Evolutionary conservation across 2,797 vertebrate genomes (phyloP).

Genomic region (Ctenochaetus hawaiiensis): DNA sequence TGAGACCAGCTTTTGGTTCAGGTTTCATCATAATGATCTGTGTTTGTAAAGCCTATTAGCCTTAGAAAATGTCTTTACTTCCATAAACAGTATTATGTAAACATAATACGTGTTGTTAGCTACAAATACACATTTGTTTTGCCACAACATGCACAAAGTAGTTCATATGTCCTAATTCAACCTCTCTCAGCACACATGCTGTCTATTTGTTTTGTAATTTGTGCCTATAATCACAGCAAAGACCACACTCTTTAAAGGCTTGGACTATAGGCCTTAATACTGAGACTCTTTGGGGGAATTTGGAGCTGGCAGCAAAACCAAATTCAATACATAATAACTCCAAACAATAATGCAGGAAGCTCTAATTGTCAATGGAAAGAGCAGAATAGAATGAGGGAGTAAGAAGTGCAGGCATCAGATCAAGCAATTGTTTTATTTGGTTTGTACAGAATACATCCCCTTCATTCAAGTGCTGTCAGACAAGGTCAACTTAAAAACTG

Average conservation of each 20-base stretch:
- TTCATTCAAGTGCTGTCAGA: slow-evolving; percentile 3
- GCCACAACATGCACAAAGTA: slow-evolving; percentile 3
- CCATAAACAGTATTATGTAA: slow-evolving; percentile 30
- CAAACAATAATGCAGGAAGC: slow-evolving; percentile 44
- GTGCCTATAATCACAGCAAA: slow-evolving; percentile 49
- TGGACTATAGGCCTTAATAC: slow-evolving; percentile 45
- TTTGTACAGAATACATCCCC: slow-evolving; percentile 13
- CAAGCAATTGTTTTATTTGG: slow-evolving; percentile 13
- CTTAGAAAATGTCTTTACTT: slow-evolving; percentile 35
- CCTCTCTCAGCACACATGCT: slow-evolving; percentile 16
- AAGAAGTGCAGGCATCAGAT: slow-evolving; percentile 24
- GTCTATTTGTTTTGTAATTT: slow-evolving; percentile 29
- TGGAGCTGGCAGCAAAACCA: slow-evolving; percentile 51
- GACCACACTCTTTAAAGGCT: slow-evolving; percentile 47
- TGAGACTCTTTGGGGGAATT: slow-evolving; percentile 46
- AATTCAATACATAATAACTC: slow-evolving; percentile 57
- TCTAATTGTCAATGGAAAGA: slow-evolving; percentile 66
- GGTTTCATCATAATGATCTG: slow-evolving; percentile 16
- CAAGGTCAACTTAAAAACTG: slow-evolving; percentile 36
- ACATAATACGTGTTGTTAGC: slow-evolving; percentile 30
- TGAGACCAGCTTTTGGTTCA: slow-evolving; percentile 6
- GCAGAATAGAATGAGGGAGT: slow-evolving; percentile 32
- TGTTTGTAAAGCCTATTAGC: slow-evolving; percentile 24
- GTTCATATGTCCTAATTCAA: slow-evolving; percentile 28
- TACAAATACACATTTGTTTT: slow-evolving; percentile 18